Evolutionary conservation across 2,113 vertebrate genomes (phyloP), one percentile per base, ranked within the genome.

Genomic region (Sminthopsis crassicaudata): DNA sequence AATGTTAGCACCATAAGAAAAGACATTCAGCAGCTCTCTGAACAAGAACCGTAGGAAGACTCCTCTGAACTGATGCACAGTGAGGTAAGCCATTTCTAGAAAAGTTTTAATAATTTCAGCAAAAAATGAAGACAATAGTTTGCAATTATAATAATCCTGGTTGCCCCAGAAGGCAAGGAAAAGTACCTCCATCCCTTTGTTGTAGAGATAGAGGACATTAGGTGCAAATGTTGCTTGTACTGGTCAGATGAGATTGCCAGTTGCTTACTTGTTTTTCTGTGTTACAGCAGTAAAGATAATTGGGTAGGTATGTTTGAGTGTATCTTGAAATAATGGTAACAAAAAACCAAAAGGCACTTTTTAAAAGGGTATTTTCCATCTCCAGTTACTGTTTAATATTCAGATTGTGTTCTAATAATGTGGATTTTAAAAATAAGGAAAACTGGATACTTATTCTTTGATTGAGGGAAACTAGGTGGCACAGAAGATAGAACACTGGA

Each of bases 351-450:
- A 36, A 60, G 27, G 27, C 27, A n/a, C 23, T 84, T 42, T 84
- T 84, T 42, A n/a, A 19, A 76, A n/a, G 14, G 16, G 14, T 1
- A n/a, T 76, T 76, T 76, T 76, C 36, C 6, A 19, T 14, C 60
- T 84, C 36, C 23, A 8, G 67, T n/a, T 84, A 23, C 67, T 84
- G 19, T 22, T 84, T 42, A 42, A 8, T n/a, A 23, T 42, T 84
- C 19, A 11, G 22, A 0, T 51, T 94, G 91, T 51, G 54, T 92
- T 27, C 24, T 92, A 25, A 42, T 52, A 94, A 60, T 91, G 48
- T n/a, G 60, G 16, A 92, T 93, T 94, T 55, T 97, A 92, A 51
- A 90, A 6, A 14, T 50, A 23, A 95, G 90, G 55, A 92, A 91
- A 53, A 88, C 30, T 90, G 42, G 19, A 6, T 53, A 91, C 2